A percentile compares a stretch with the other conserved stretches of the same genome.
phyloP scores from a whole-genome alignment of 2,797 vertebrate species.

The Eulemur mongoz region DNA sequence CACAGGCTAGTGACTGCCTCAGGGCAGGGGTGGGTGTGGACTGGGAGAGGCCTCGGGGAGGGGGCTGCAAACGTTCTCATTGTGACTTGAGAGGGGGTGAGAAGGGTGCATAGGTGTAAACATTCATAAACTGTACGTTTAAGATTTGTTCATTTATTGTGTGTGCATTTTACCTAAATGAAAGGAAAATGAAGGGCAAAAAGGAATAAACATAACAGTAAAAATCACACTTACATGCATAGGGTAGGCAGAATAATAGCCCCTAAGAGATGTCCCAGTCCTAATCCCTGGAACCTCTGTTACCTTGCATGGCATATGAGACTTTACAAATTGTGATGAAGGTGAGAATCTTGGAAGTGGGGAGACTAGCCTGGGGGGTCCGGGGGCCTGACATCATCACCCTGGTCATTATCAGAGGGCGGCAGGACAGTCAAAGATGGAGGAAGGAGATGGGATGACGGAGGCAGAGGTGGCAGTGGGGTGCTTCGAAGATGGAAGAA shows the following conservation, averaged over 20 bases:
- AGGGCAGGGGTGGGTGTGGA: background rate
- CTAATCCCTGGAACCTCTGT: background rate
- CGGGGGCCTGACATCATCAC: background rate
- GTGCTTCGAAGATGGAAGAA: background rate
- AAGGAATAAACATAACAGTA: background rate
- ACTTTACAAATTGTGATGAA: background rate
- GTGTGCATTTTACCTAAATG: background rate
- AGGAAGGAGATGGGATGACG: background rate
- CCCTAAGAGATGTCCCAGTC: background rate
- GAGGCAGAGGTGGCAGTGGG: background rate
- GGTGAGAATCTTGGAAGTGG: background rate
- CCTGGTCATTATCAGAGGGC: background rate
- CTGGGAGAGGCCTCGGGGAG: background rate
- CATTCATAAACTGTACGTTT: background rate
- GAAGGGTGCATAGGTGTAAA: background rate
- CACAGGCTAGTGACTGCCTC: background rate
- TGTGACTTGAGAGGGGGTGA: background rate
- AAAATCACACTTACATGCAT: background rate
- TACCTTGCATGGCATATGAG: background rate
- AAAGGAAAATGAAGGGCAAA: background rate
- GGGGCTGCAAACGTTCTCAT: background rate
- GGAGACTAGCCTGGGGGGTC: background rate
- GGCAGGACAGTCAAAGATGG: background rate
- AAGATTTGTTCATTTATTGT: background rate
- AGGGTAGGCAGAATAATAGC: background rate